Base-by-base conservation (phyloP, 2,113 vertebrate genomes). In the Larimichthys polyactis region DNA sequence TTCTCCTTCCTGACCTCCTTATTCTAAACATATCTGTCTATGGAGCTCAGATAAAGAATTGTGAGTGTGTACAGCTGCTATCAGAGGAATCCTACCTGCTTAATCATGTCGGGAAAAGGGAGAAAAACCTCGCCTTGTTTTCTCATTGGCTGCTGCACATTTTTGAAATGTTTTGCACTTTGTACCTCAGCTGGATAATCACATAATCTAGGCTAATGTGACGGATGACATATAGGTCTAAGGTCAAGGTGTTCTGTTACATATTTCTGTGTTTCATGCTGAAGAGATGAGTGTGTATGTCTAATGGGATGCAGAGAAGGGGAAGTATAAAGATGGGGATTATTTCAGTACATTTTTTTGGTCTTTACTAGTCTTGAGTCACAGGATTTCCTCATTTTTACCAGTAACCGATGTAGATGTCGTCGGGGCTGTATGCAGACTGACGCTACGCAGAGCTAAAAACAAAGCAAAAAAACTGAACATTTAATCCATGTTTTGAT, bases 141-240 rank as follows among this genome's bases (percentile, higher is more conserved):
- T 46, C 36, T 49, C 64, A 58, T 15, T 22, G 17, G 46, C 44
- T 16, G 58, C 6, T 1, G 12, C 29, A 71, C 67, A 82, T 85
- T 75, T 71, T 27, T 78, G 5, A 32, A 15, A 70, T 81, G 65
- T 69, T n/a, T 27, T 71, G 51, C 27, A 15, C 29, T 68, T 68
- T 66, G 40, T 40, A 12, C 11, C 46, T 78, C 52, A 65, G 62
- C 62, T 40, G 68, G 67, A 72, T 68, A 22, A 71, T 65, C 60
- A 64, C 69, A 51, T 74, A n/a, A 78, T 81, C 58, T 29, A 9
- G 6, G 14, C 4, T 57, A 55, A 49, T 22, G 36, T 79, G 75
- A 75, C 32, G 10, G 71, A 62, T 57, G 71, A 78, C 68, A 40
- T 16, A 0, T 1, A 22, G 70, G 66, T 58, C 43, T 9, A 1